These are phyloP conservation scores for Megastigmus dorsalis DNA, from an alignment of 2,888 invertebrate genomes.

Conservation along the genomic window DNA sequence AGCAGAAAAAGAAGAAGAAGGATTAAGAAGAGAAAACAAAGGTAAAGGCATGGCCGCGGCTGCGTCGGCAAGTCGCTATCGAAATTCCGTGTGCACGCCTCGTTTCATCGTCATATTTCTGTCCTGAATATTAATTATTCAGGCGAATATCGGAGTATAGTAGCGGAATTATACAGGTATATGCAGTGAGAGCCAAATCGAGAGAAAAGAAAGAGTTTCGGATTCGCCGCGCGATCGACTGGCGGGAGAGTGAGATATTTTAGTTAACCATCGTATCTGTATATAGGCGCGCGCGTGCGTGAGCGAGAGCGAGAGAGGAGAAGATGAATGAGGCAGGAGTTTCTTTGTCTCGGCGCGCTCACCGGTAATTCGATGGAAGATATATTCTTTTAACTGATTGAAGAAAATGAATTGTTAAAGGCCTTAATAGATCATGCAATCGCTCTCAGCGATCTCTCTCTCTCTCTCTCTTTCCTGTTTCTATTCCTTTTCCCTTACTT, in stretches of 20 bases:
- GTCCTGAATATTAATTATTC: conserved; percentile 40
- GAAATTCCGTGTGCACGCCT: conserved; percentile 13
- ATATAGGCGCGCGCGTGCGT: no score
- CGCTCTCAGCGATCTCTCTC: conserved; percentile 25
- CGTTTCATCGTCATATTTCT: conserved; percentile 28
- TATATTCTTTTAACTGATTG: conserved; percentile 43
- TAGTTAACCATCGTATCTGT: background rate
- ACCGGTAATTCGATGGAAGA: conserved; percentile 27
- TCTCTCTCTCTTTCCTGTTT: background rate
- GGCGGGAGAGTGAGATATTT: conserved; percentile 3
- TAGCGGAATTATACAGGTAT: background rate
- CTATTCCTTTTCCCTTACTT: background rate
- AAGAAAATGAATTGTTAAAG: conserved; percentile 43
- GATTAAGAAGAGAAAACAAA: background rate
- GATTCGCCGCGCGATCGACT: background rate
- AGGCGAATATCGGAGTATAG: background rate
- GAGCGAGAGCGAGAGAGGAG: conserved; percentile 24
- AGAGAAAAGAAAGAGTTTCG: background rate
- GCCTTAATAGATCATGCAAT: conserved; percentile 27
- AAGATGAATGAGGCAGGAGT: conserved; percentile 39
- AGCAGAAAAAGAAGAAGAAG: background rate
- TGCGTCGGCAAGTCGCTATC: background rate
- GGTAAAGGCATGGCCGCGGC: background rate
- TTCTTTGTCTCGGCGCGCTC: conserved; percentile 31
- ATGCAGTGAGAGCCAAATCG: background rate